Evolutionary conservation across 1,140 invertebrate genomes (phyloP), one percentile per base, ranked within the genome.

Genomic region (Meloidogyne chitwoodi): DNA sequence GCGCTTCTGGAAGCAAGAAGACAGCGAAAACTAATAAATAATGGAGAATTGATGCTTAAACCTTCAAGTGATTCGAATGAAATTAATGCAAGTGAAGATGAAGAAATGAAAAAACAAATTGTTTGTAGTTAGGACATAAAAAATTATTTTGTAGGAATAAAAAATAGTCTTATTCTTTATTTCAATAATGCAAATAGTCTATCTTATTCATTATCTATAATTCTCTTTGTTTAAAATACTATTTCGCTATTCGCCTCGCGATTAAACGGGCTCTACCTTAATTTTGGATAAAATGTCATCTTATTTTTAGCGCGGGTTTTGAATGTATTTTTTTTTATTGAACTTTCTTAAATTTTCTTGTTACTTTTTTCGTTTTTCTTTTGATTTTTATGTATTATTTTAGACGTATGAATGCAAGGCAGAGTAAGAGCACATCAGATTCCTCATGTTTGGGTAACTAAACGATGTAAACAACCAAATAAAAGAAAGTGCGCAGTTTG

Each of bases 381-480:
- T 2, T 68, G 22, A 24, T 68, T 70, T 70, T 14, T 27, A 29
- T 26, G n/a, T 8, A 38, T 38, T 38, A 6, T 10, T n/a, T 56
- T 29, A 41, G 61, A 44, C 68, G 38, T 29, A 73, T 73, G 71
- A 73, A 73, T 73, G 71, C 19, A 73, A 63, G 64, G 71, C 24
- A 73, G 71, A 63, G 71, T 73, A 19, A 63, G 24, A 64, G 71
- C 71, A 24, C 71, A 73, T 73, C 71, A 73, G 26, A 73, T 79
- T 56, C 76, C 76, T 24, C 77, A 71, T 80, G 31, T 77, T 48
- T 80, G 79, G 79, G 79, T 69, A 26, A 34, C 56, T 16, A 83
- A 83, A 69, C 29, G 83, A 22, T 80, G 82, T 56, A 84, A 80
- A 66, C 76, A 84, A 29, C 82, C 82, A 19, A 84, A 77, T 61